Percentiles rank a stretch among this genome's conserved stretches.
Conservation (phyloP, 2,888 invertebrate species). For the Luperina nickerlii region DNA sequence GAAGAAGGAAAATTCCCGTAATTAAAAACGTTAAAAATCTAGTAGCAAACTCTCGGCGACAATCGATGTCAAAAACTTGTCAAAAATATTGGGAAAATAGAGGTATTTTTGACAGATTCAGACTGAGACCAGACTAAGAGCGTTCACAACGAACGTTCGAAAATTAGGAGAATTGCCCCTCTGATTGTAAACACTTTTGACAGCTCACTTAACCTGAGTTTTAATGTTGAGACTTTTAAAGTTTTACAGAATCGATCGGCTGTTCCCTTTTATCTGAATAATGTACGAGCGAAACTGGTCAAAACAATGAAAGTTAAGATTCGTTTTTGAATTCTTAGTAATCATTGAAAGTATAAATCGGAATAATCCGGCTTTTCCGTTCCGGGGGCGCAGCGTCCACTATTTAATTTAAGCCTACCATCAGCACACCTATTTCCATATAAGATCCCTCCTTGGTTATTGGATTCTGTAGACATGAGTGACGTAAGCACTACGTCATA, state of each 20-base stretch:
- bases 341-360: too few species aligned
- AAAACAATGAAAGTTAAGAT: neutral
- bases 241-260: neutral
- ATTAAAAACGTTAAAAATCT: too few species aligned
- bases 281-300: neutral
- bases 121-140: too few species aligned
- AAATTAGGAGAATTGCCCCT: too few species aligned
- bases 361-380: neutral
- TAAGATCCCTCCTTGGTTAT: neutral
- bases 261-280: neutral
- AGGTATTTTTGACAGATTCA: too few species aligned
- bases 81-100: too few species aligned
- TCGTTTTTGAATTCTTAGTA: too few species aligned
- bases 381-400: neutral
- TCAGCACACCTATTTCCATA: neutral
- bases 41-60: too few species aligned
- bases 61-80: too few species aligned
- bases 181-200: neutral
- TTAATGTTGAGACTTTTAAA: neutral
- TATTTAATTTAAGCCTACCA: neutral
- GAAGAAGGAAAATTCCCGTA: too few species aligned
- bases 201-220: neutral
- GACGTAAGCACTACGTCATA: conserved; percentile 34
- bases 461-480: neutral
- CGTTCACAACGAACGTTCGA: too few species aligned